Conservation (phyloP, 2,113 vertebrate species). For the Raja brachyura region DNA sequence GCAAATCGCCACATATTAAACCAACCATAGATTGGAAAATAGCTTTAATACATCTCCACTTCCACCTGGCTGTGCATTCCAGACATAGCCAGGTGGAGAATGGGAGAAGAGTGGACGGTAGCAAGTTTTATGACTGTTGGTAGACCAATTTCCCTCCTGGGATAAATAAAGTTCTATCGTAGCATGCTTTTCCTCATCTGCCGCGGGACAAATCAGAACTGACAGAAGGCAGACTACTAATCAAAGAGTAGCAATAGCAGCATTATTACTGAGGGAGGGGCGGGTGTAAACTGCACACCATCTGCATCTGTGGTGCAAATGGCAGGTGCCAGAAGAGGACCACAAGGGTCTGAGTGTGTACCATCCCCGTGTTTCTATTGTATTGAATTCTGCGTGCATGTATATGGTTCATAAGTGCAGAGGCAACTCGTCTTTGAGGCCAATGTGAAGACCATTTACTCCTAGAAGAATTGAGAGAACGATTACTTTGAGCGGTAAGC, state of each 20-base stretch:
- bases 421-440: background rate
- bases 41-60: background rate
- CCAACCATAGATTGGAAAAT: background rate
- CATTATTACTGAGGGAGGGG: background rate
- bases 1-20: constrained; percentile 15
- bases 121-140: background rate
- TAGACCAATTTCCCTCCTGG: too few species aligned
- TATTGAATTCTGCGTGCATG: background rate
- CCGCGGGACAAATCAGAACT: background rate
- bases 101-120: background rate
- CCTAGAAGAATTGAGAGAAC: background rate
- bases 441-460: background rate
- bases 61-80: background rate
- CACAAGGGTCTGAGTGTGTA: background rate
- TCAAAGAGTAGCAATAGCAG: constrained; percentile 29
- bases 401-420: background rate
- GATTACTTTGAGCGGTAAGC: background rate
- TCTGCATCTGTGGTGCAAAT: constrained; percentile 11
- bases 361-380: background rate
- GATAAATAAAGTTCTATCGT: background rate
- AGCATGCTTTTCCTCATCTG: background rate
- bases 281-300: background rate
- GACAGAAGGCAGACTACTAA: constrained; percentile 8
- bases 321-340: background rate
- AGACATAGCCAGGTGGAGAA: background rate